Conservation (phyloP, 2,888 invertebrate genomes). For the Linnaemya tessellans region DNA sequence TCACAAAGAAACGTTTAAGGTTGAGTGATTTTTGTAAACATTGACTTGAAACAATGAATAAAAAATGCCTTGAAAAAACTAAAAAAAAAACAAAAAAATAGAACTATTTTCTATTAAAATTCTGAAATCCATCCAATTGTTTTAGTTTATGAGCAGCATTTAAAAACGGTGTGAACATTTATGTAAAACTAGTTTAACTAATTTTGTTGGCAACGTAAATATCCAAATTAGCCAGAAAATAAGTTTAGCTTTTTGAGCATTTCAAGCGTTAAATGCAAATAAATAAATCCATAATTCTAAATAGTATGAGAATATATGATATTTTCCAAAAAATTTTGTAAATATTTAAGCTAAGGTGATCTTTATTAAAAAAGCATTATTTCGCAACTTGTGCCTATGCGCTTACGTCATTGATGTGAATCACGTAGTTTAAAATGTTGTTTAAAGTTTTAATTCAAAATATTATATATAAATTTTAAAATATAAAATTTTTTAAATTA, state of each 20-base stretch:
- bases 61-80: slow-evolving; percentile 36
- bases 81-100: too few species aligned
- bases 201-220: neutral
- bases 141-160: neutral
- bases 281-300: neutral
- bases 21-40: slow-evolving; percentile 55
- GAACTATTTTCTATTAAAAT: too few species aligned
- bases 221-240: slow-evolving; percentile 22
- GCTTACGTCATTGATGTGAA: too few species aligned
- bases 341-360: neutral
- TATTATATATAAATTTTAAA: too few species aligned
- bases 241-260: neutral
- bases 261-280: neutral
- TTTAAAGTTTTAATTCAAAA: too few species aligned
- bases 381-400: too few species aligned
- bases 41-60: neutral
- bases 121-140: slow-evolving; percentile 1
- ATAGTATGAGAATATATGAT: neutral
- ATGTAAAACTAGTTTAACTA: slow-evolving; percentile 41
- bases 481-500: too few species aligned
- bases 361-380: neutral
- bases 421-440: too few species aligned
- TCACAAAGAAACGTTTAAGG: slow-evolving; percentile 4
- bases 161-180: slow-evolving; percentile 50
- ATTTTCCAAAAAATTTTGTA: too few species aligned